Conservation (phyloP, 2,797 vertebrate genomes). For the Cephalopachus bancanus region DNA sequence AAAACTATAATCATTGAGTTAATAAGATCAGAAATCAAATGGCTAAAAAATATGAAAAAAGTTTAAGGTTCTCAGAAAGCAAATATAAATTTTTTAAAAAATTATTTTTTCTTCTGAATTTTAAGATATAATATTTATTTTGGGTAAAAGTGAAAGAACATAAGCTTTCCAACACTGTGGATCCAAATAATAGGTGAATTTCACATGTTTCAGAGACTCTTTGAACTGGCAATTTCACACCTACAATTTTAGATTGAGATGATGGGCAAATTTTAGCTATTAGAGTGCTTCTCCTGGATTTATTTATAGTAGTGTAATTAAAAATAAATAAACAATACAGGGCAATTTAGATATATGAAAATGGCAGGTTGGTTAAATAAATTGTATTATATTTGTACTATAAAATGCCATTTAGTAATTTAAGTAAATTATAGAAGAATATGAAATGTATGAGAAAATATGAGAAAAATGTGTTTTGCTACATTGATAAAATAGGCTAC, state of each 20-base stretch:
- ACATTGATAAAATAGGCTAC: neutral
- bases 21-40: neutral
- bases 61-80: neutral
- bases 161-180: neutral
- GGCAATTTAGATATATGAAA: neutral
- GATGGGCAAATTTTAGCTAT: neutral
- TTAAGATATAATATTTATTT: neutral
- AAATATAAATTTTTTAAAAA: slow-evolving; percentile 20
- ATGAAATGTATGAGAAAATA: slow-evolving; percentile 15
- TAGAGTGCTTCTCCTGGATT: neutral
- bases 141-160: slow-evolving; percentile 35
- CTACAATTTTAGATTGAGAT: neutral
- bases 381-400: neutral
- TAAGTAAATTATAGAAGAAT: neutral
- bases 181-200: neutral
- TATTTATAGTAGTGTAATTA: neutral
- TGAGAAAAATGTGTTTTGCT: neutral
- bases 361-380: neutral
- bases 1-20: slow-evolving; percentile 9
- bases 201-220: neutral
- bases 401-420: neutral
- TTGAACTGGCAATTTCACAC: neutral
- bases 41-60: neutral
- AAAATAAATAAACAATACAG: neutral
- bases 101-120: neutral